phyloP scores from a whole-genome alignment of 2,888 invertebrate genomes.

The Agonopterix arenella region DNA sequence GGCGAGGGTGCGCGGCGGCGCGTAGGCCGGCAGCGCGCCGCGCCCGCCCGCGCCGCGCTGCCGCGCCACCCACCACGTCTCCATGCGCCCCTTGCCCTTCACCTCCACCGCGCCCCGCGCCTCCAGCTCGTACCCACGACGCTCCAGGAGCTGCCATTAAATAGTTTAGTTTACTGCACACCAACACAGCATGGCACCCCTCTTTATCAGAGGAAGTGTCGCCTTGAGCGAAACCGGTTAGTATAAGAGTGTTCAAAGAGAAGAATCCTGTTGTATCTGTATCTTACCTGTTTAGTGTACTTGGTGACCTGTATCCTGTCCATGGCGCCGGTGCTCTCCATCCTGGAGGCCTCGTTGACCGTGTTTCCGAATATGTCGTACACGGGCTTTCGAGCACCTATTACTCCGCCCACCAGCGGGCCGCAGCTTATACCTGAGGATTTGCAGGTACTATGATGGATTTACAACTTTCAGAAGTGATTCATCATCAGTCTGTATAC shows the following conservation, averaged over 20 bases:
- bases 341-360: constrained; percentile 97
- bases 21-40: constrained; percentile 72
- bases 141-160: constrained; percentile 80
- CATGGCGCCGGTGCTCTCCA: constrained; percentile 95
- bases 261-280: background rate
- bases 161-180: too few relatives aligned
- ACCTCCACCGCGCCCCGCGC: constrained; percentile 92
- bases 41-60: constrained; percentile 77
- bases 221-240: too few relatives aligned
- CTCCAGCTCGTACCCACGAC: constrained; percentile 83
- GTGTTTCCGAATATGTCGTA: constrained; percentile 99
- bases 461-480: background rate
- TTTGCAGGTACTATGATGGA: background rate
- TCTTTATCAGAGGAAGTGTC: too few relatives aligned
- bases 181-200: too few relatives aligned
- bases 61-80: constrained; percentile 93
- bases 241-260: too few relatives aligned
- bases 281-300: constrained; percentile 83
- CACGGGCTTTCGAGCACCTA: constrained; percentile 96
- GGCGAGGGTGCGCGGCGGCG: constrained; percentile 81
- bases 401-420: constrained; percentile 95
- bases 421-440: constrained; percentile 90
- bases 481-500: too few relatives aligned
- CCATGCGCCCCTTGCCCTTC: constrained; percentile 97
- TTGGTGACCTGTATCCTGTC: constrained; percentile 94